Percentiles rank a stretch among this genome's conserved stretches.
Conservation (phyloP, 35 echinoderm and acorn worm species). For the Anneissia japonica region DNA sequence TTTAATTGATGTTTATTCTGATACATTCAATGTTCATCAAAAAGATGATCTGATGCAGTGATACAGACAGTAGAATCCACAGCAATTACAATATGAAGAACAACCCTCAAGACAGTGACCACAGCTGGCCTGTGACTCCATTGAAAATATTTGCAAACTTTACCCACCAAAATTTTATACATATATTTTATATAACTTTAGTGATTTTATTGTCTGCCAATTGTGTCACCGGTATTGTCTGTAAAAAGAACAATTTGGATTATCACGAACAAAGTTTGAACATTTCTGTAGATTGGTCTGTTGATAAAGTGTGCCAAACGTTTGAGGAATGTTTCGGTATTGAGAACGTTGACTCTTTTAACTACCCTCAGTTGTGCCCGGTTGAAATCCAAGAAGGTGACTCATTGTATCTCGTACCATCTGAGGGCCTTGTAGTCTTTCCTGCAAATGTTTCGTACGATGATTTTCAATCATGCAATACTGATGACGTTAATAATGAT, state of each 20-base stretch:
- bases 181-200: not conserved
- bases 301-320: constrained; percentile 6
- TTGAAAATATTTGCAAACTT: not conserved
- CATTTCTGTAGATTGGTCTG: not conserved
- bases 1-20: too few species aligned
- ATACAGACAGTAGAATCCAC: too few species aligned
- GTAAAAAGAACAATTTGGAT: not conserved
- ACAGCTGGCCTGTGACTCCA: not conserved
- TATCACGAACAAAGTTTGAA: not conserved
- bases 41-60: too few species aligned
- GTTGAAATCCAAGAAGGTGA: constrained; percentile 41
- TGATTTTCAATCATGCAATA: constrained; percentile 14
- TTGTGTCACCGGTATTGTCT: not conserved
- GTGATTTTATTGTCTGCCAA: not conserved
- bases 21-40: too few species aligned
- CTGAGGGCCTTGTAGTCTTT: constrained; percentile 5
- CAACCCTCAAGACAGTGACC: not conserved
- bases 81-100: too few species aligned
- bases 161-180: not conserved
- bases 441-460: constrained; percentile 31
- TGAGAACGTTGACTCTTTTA: not conserved
- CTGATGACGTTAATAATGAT: not conserved
- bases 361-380: constrained; percentile 38
- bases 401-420: constrained; percentile 8
- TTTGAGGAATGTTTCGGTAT: not conserved